Conservation (phyloP, 2,888 invertebrate genomes). For the Acronicta leporina region DNA sequence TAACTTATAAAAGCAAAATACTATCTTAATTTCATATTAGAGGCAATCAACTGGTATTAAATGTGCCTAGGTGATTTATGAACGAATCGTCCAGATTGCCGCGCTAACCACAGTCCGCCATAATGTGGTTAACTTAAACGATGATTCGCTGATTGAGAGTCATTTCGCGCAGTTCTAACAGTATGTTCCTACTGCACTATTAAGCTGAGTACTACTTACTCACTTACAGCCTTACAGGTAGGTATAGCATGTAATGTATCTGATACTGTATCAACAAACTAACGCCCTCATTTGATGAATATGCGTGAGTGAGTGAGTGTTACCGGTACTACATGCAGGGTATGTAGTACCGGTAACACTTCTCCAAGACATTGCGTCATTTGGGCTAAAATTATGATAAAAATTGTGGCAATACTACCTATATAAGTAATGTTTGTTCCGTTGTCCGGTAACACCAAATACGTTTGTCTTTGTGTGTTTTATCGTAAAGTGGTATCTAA, state of each 20-base stretch:
- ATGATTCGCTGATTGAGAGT: conserved; percentile 35
- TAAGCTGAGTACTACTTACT: neutral
- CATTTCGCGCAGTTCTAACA: conserved; percentile 21
- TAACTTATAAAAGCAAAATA: neutral
- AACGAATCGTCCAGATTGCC: conserved; percentile 19
- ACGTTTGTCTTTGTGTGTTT: conserved; percentile 7
- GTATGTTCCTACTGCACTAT: conserved; percentile 2
- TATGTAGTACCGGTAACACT: too few species aligned
- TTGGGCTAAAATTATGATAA: neutral
- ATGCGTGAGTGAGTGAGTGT: too few species aligned
- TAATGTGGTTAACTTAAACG: conserved; percentile 32
- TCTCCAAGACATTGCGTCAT: conserved; percentile 3
- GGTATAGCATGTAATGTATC: too few species aligned
- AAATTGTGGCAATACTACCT: neutral
- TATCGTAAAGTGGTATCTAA: conserved; percentile 8
- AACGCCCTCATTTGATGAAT: too few species aligned
- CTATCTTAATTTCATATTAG: neutral
- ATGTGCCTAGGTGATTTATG: conserved; percentile 12
- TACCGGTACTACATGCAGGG: too few species aligned
- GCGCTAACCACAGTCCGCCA: conserved; percentile 29
- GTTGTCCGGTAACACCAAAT: conserved; percentile 12
- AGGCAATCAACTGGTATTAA: conserved; percentile 9
- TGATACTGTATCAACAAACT: too few species aligned
- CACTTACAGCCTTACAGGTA: too few species aligned
- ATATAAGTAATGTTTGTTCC: conserved; percentile 32